These are phyloP conservation scores for Hycleus phaleratus DNA, from an alignment of 1,140 invertebrate species.

Conservation along the genomic window DNA sequence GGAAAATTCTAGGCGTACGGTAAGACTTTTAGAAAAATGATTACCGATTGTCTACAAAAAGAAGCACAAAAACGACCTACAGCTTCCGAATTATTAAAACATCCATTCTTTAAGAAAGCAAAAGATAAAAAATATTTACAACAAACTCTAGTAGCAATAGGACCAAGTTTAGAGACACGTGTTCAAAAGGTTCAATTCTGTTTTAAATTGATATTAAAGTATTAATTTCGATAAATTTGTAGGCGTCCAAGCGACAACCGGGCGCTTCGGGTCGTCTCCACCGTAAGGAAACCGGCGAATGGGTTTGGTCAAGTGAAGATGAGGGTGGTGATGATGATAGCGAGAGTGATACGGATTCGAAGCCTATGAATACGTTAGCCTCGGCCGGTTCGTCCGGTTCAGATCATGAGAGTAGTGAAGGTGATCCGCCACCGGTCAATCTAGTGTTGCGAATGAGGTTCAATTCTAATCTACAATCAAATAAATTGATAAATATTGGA, in stretches of 20 bases:
- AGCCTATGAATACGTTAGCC: slow-evolving; percentile 45
- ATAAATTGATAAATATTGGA: background rate
- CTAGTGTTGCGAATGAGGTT: slow-evolving; percentile 72
- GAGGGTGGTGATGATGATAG: slow-evolving; percentile 62
- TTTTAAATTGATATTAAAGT: background rate
- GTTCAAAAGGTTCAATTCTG: slow-evolving; percentile 68
- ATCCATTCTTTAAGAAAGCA: slow-evolving; percentile 98
- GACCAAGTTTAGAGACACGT: slow-evolving; percentile 78
- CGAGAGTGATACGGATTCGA: slow-evolving; percentile 46
- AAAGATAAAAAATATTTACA: slow-evolving; percentile 95
- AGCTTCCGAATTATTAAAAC: slow-evolving; percentile 94
- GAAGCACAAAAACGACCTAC: slow-evolving; percentile 91
- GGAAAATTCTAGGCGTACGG: slow-evolving; percentile 66
- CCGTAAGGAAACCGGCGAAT: slow-evolving; percentile 91
- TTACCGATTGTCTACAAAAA: slow-evolving; percentile 90
- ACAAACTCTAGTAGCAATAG: slow-evolving; percentile 79
- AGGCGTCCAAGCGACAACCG: slow-evolving; percentile 75
- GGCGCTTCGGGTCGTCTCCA: slow-evolving; percentile 87
- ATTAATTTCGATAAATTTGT: background rate
- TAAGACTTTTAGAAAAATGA: slow-evolving; percentile 95
- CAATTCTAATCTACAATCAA: background rate
- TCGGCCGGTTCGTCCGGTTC: slow-evolving; percentile 89
- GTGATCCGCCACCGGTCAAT: slow-evolving; percentile 52
- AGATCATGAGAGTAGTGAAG: slow-evolving; percentile 52
- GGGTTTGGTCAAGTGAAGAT: slow-evolving; percentile 95